phyloP scores from a whole-genome alignment of 2,797 vertebrate species.

The Ambastaia sidthimunki region DNA sequence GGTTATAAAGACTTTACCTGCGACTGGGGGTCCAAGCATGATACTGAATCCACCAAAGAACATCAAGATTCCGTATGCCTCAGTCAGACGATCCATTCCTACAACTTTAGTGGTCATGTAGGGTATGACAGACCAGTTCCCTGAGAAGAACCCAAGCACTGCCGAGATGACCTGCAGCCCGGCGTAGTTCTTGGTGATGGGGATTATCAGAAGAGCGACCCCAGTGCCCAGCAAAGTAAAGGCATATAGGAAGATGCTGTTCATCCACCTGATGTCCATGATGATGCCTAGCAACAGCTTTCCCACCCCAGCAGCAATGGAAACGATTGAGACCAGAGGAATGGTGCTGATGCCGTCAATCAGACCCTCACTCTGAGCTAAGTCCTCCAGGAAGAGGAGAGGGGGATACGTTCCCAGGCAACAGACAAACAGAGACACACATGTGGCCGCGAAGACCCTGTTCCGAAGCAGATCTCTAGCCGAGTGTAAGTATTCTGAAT shows the following conservation, averaged over 20 bases:
- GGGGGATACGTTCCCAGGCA: constrained; percentile 83
- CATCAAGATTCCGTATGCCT: constrained; percentile 88
- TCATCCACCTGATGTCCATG: constrained; percentile 84
- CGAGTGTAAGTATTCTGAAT: constrained; percentile 79
- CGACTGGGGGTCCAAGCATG: constrained; percentile 85
- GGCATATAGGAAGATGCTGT: constrained; percentile 82
- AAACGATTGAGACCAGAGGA: constrained; percentile 85
- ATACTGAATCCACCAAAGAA: constrained; percentile 88
- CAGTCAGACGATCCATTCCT: constrained; percentile 84
- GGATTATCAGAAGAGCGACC: constrained; percentile 81
- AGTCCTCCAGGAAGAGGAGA: constrained; percentile 86
- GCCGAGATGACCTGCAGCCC: constrained; percentile 81
- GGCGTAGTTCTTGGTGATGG: constrained; percentile 80
- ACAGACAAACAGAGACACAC: constrained; percentile 77
- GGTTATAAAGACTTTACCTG: constrained; percentile 78
- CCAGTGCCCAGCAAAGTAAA: constrained; percentile 80
- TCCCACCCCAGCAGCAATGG: constrained; percentile 82
- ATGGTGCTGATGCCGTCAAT: constrained; percentile 76
- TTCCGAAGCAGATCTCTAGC: constrained; percentile 78
- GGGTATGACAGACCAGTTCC: constrained; percentile 88
- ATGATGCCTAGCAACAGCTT: constrained; percentile 82
- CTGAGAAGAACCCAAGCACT: constrained; percentile 84
- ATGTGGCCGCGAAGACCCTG: constrained; percentile 83
- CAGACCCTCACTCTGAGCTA: constrained; percentile 82
- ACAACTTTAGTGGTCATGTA: constrained; percentile 87